Evolutionary conservation across 1,140 invertebrate genomes (phyloP).

Genomic region (Drosophila chauvacae): DNA sequence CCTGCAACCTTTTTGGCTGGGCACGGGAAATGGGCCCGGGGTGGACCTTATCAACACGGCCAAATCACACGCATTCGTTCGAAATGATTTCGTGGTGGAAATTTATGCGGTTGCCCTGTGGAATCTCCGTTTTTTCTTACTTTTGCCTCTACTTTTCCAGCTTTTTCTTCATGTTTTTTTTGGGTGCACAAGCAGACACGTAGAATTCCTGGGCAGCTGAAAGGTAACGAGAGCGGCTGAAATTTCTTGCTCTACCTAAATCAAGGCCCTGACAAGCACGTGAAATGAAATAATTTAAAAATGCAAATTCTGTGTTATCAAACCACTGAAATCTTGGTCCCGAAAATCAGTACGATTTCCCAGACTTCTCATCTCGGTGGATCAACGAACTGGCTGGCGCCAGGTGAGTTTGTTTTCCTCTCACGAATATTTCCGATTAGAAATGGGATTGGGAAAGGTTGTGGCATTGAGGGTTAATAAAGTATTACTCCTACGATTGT

Average conservation of each 20-base stretch:
- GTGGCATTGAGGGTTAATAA: not conserved
- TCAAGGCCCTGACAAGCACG: conserved; percentile 74
- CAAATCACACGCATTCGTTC: conserved; percentile 74
- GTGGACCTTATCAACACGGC: conserved; percentile 62
- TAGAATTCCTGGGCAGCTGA: conserved; percentile 48
- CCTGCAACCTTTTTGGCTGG: conserved; percentile 44
- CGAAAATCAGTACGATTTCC: conserved; percentile 55
- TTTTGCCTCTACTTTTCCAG: conserved; percentile 31
- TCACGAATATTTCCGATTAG: conserved; percentile 27
- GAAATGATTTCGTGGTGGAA: conserved; percentile 63
- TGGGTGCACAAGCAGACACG: conserved; percentile 34
- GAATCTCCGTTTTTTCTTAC: conserved; percentile 31
- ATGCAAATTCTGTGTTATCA: conserved; percentile 69
- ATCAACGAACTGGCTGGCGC: conserved; percentile 39
- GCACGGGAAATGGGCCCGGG: conserved; percentile 22
- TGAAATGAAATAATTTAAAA: conserved; percentile 80
- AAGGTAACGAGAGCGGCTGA: conserved; percentile 44
- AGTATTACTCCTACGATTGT: not conserved
- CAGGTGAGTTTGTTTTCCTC: conserved; percentile 38
- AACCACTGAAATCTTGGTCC: conserved; percentile 51
- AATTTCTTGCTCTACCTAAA: conserved; percentile 62
- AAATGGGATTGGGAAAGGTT: conserved; percentile 2
- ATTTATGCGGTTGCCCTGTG: conserved; percentile 67
- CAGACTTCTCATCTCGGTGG: conserved; percentile 2
- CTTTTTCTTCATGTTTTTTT: conserved; percentile 6